These are phyloP conservation scores for Amblyornis subalaris DNA, from an alignment of 2,113 vertebrate genomes.

Conservation along the genomic window DNA sequence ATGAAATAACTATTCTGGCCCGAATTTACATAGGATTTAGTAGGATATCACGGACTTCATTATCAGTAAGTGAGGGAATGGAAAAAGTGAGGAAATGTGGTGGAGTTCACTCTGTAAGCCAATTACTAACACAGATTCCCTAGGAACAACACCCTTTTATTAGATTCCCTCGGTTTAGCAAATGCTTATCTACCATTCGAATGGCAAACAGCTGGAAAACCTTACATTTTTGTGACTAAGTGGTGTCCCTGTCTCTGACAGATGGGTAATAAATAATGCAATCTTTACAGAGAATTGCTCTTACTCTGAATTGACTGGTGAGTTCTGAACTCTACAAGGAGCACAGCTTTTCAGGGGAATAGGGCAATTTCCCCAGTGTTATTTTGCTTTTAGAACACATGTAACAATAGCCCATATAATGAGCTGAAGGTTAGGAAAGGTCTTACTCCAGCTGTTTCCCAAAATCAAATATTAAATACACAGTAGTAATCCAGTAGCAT, in stretches of 20 bases:
- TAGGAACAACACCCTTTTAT: not conserved
- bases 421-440: not conserved
- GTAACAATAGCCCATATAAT: not conserved
- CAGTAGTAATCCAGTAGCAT: not conserved
- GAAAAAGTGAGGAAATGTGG: constrained; percentile 26
- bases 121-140: not conserved
- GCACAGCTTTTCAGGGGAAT: not conserved
- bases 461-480: not conserved
- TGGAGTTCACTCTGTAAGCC: not conserved
- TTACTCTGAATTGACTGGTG: not conserved
- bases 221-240: not conserved
- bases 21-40: not conserved
- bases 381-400: not conserved
- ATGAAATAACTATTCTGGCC: not conserved
- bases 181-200: not conserved
- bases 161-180: not conserved
- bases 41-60: not conserved
- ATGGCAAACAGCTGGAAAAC: constrained; percentile 18
- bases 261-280: not conserved
- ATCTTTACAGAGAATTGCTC: not conserved
- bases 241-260: not conserved
- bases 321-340: not conserved
- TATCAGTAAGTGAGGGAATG: constrained; percentile 25
- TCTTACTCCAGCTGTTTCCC: not conserved
- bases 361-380: rapidly evolving